These are phyloP conservation scores for Amblyteles armatorius DNA, from an alignment of 2,888 invertebrate genomes.

Conservation along the genomic window DNA sequence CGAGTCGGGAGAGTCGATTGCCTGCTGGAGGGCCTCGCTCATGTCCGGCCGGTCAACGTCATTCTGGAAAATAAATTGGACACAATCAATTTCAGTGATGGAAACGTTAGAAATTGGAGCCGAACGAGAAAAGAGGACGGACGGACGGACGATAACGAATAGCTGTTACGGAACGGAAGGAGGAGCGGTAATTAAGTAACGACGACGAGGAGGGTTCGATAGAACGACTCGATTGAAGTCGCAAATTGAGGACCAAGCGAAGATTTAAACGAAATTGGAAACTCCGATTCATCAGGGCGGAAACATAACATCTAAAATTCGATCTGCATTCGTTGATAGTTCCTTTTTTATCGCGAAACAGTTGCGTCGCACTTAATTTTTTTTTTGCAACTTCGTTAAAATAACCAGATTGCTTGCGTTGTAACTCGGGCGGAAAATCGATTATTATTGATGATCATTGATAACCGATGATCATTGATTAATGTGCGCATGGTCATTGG, in stretches of 20 bases:
- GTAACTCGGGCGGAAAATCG: no score
- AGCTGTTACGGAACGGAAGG: conserved; percentile 62
- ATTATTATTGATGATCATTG: no score
- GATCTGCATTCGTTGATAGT: background rate
- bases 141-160: background rate
- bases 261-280: background rate
- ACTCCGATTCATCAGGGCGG: background rate
- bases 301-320: background rate
- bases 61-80: conserved; percentile 52
- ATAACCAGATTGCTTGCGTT: no score
- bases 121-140: background rate
- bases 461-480: no score
- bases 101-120: conserved; percentile 1
- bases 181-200: conserved; percentile 56
- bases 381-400: background rate
- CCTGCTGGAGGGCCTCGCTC: conserved; percentile 48
- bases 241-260: background rate
- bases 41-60: conserved; percentile 49
- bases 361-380: background rate
- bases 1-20: conserved; percentile 44
- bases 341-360: background rate
- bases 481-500: no score
- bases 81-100: conserved; percentile 26
- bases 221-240: conserved; percentile 1
- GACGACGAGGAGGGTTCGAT: conserved; percentile 42